Percentiles rank a stretch among this genome's conserved stretches.
These are phyloP conservation scores for Capitella teleta DNA, from an alignment of 1,140 invertebrate genomes.

Conservation along the genomic window DNA sequence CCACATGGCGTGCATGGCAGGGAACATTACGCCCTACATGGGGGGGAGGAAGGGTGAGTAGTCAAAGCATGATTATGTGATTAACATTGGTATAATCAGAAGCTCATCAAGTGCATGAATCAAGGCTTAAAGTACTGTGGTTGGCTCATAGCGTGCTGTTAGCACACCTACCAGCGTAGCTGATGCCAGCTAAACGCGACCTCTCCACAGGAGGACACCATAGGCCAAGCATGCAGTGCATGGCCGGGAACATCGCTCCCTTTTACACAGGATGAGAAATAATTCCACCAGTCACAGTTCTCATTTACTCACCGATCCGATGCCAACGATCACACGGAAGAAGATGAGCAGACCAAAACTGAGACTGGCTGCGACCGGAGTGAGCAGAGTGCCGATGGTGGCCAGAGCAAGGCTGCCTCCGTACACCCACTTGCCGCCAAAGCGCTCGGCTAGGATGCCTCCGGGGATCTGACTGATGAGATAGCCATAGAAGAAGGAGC, in stretches of 20 bases:
- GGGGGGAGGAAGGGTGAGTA: no score
- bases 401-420: slow-evolving; percentile 24
- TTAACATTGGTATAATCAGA: background rate
- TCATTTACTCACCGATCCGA: slow-evolving; percentile 32
- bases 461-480: slow-evolving; percentile 23
- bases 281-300: no score
- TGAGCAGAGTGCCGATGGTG: slow-evolving; percentile 26
- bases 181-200: slow-evolving; percentile 17
- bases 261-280: no score
- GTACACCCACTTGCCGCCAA: slow-evolving; percentile 37
- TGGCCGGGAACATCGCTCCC: slow-evolving; percentile 19
- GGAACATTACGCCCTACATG: slow-evolving; percentile 18
- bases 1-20: slow-evolving; percentile 18
- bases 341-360: slow-evolving; percentile 27
- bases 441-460: slow-evolving; percentile 34
- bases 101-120: no score
- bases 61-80: background rate
- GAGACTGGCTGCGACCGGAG: slow-evolving; percentile 28
- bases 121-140: no score
- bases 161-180: slow-evolving; percentile 19
- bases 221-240: slow-evolving; percentile 17
- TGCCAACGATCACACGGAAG: slow-evolving; percentile 31
- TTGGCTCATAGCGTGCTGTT: no score
- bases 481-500: slow-evolving; percentile 43
- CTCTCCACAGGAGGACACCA: slow-evolving; percentile 22